Conservation (phyloP, 2,797 vertebrate genomes). For the Uromys caudimaculatus region DNA sequence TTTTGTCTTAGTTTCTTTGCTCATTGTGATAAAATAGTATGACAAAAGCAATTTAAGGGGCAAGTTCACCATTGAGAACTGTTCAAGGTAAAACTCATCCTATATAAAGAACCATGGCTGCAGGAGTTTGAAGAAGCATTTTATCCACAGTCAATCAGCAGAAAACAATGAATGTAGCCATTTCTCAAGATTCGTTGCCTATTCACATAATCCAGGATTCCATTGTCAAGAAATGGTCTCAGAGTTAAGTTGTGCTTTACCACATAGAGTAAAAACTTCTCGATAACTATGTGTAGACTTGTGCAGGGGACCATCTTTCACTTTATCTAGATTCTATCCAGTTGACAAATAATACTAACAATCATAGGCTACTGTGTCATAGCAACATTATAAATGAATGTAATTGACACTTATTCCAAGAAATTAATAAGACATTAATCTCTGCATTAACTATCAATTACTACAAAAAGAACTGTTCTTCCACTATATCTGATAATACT, state of each 20-base stretch:
- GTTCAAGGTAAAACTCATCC: not conserved
- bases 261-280: not conserved
- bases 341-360: not conserved
- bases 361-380: not conserved
- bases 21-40: not conserved
- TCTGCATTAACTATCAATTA: not conserved
- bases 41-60: not conserved
- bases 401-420: not conserved
- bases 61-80: not conserved
- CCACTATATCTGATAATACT: not conserved
- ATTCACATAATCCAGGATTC: not conserved
- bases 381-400: not conserved
- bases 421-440: not conserved
- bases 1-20: not conserved
- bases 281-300: not conserved
- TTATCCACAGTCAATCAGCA: not conserved
- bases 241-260: not conserved
- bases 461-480: not conserved
- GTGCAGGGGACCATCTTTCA: not conserved
- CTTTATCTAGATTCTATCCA: not conserved
- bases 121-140: not conserved
- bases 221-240: not conserved
- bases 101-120: not conserved
- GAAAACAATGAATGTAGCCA: not conserved
- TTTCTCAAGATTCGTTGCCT: not conserved